Base-by-base conservation (phyloP, 2,797 vertebrate species). In the Danio albolineatus region DNA sequence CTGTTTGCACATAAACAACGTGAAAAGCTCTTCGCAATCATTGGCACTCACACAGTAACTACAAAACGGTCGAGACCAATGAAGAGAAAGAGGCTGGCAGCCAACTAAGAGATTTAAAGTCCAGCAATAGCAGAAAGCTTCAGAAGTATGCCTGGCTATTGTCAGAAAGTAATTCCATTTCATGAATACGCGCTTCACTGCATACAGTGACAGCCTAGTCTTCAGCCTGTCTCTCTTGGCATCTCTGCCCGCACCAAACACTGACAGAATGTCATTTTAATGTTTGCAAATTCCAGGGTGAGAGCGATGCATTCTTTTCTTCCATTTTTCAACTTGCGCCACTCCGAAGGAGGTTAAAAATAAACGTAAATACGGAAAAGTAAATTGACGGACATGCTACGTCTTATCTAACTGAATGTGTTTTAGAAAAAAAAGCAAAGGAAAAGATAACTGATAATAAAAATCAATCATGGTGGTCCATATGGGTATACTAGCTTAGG, bases 151-250 rank as follows among this genome's bases (percentile, higher is more conserved):
- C 88, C 85, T 78, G 82, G 85, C 87, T 88, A 91, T 92, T 92
- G 91, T 94, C 89, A 90, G 86, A 85, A 87, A 91, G 89, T 92
- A 90, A 94, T 92, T 94, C 92, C 90, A 92, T 92, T 93, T 92
- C 88, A 90, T 89, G 89, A 94, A 92, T 91, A 93, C 91, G 86
- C 86, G 90, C 89, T 91, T 90, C 88, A 91, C 87, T 92, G 90
- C 90, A 90, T 89, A 88, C 88, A 87, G 83, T 90, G 90, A 92
- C 91, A 92, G 91, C 84, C 87, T 73, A 79, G 89, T 91, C 90
- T 84, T 92, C 89, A 88, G 87, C 84, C 84, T 85, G 84, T 88
- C 88, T 88, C 84, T 87, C 78, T 84, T 83, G 85, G 85, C 88
- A 87, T 82, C 62, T 86, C 61, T 82, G 85, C 84, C 80, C 79